phyloP scores from a whole-genome alignment of 2,797 vertebrate species.

The Thripadectes ignobilis region DNA sequence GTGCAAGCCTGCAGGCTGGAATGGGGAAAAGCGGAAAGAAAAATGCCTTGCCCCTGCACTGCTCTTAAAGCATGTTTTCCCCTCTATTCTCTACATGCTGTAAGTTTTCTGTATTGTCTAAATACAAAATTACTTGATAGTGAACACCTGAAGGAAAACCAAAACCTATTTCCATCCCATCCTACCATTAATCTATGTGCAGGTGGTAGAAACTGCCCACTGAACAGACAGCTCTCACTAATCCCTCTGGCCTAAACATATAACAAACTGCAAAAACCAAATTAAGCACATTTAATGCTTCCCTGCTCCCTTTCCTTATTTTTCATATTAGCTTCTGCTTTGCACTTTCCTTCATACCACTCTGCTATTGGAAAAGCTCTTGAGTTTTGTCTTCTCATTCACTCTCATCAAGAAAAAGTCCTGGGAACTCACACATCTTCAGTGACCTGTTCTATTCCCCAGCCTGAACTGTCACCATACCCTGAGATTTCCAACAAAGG shows the following conservation, averaged over 20 bases:
- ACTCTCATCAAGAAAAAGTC: neutral
- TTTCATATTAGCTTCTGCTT: neutral
- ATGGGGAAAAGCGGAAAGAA: neutral
- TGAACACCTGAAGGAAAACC: neutral
- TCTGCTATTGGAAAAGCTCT: neutral
- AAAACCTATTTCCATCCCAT: rapidly evolving
- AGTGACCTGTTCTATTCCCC: neutral
- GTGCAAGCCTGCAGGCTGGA: neutral
- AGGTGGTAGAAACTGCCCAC: neutral
- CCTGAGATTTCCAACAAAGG: neutral
- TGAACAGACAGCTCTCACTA: neutral
- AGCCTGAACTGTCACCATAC: neutral
- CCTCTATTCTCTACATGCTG: neutral
- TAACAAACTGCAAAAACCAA: neutral
- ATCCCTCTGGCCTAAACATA: neutral
- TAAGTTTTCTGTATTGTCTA: neutral
- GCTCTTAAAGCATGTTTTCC: neutral
- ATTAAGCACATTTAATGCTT: neutral
- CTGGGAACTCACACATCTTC: neutral
- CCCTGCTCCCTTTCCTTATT: neutral
- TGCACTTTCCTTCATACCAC: neutral
- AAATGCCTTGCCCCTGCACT: neutral
- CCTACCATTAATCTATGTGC: neutral
- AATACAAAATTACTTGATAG: neutral
- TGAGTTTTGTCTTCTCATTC: neutral